Conservation (phyloP, 1,140 invertebrate genomes). For the Anagrus nilaparvatae region DNA sequence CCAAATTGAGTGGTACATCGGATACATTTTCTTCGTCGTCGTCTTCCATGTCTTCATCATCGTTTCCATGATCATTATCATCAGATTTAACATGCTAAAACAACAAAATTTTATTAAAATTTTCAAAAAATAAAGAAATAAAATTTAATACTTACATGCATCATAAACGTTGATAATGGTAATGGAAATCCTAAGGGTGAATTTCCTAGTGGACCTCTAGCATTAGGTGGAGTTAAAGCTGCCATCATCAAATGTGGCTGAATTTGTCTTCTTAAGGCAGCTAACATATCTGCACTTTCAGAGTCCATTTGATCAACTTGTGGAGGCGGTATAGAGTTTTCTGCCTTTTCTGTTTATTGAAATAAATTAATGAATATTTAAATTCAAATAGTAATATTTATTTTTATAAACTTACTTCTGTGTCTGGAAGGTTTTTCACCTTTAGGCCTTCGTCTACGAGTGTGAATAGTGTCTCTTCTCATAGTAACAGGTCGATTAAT, state of each 20-base stretch:
- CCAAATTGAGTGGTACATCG: slow-evolving; percentile 40
- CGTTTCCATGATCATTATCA: slow-evolving; percentile 27
- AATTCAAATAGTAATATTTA: background rate
- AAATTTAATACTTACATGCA: slow-evolving; percentile 32
- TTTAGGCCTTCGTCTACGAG: slow-evolving; percentile 80
- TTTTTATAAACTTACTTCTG: slow-evolving; percentile 29
- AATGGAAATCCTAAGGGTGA: slow-evolving; percentile 35
- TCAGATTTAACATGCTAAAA: slow-evolving; percentile 33
- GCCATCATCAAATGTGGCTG: slow-evolving; percentile 56
- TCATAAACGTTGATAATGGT: slow-evolving; percentile 34
- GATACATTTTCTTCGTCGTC: slow-evolving; percentile 36
- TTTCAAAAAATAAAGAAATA: slow-evolving; percentile 6
- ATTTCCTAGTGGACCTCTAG: too few species aligned
- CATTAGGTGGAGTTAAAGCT: slow-evolving; percentile 29
- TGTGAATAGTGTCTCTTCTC: slow-evolving; percentile 95
- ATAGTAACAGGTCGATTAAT: slow-evolving; percentile 86
- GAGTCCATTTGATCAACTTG: slow-evolving; percentile 28
- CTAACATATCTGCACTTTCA: slow-evolving; percentile 50
- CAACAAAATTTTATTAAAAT: slow-evolving; percentile 3
- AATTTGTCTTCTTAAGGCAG: slow-evolving; percentile 51
- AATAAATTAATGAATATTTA: background rate
- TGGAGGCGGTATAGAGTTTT: slow-evolving; percentile 7
- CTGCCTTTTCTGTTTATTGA: slow-evolving; percentile 31
- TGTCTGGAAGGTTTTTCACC: slow-evolving; percentile 43
- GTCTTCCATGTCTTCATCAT: slow-evolving; percentile 24